Evolutionary conservation across 2,797 vertebrate genomes (phyloP), one percentile per base, ranked within the genome.

Genomic region (Rhinophrynus dorsalis): DNA sequence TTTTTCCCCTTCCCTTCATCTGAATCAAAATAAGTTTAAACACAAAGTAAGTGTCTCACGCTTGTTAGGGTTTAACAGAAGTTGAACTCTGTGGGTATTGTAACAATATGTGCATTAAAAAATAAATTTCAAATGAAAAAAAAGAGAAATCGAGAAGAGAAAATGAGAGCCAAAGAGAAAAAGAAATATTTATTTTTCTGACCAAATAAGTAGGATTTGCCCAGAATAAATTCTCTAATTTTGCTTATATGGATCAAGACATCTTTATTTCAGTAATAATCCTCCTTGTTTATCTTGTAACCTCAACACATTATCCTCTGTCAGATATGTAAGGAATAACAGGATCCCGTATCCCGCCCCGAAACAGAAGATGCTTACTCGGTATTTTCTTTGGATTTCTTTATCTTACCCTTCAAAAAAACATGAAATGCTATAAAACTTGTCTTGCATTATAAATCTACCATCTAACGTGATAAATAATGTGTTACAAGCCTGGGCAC

Each of bases 341-440:
- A 72, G 54, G 54, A 52, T 72, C 69, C 15, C 44, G 48, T 58
- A 51, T 52, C 56, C 64, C 24, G 20, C 32, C 20, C 64, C 18
- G 20, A 40, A 29, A 26, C 4, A 21, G 40, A 64, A 57, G 59
- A 30, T 23, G 44, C 54, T 42, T 27, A 40, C 42, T 48, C 17
- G 11, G 8, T 57, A 58, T 72, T 64, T 72, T 64, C 61, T 65
- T 66, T 72, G 68, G 68, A 48, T 58, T 57, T 58, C 24, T 13
- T 21, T 56, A 40, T 56, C 50, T 57, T 3, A 4, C 5, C 5
- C 29, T 42, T 62, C 54, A n/a, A 23, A 29, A 68, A 40, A 29
- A 52, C 23, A 51, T 29, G 20, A 51, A 51, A 15, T 1, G 24
- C 47, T 27, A 27, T 51, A 26, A n/a, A n/a, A 12, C 15, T 26